These are phyloP conservation scores for Gambusia affinis DNA, from an alignment of 2,113 vertebrate species.

Conservation along the genomic window DNA sequence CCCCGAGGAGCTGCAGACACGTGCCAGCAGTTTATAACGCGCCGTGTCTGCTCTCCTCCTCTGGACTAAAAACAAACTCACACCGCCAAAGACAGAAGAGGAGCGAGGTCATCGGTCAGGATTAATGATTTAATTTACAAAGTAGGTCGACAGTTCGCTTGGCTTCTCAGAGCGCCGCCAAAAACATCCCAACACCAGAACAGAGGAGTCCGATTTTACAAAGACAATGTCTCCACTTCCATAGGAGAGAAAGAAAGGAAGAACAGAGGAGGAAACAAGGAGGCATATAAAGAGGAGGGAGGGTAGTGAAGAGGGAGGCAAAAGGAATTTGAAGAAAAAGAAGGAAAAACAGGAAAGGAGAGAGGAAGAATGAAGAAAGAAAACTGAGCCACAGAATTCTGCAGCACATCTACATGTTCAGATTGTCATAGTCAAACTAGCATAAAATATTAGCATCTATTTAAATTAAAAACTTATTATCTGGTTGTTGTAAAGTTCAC, in stretches of 20 bases:
- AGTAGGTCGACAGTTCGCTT: neutral
- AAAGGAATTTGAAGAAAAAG: too few relatives aligned
- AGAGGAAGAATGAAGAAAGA: too few relatives aligned
- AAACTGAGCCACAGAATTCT: too few relatives aligned
- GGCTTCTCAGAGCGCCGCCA: neutral
- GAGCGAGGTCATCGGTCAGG: neutral
- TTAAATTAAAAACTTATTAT: too few relatives aligned
- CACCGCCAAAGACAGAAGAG: neutral
- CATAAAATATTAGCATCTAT: too few relatives aligned
- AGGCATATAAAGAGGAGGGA: neutral
- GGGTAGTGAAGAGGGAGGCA: too few relatives aligned
- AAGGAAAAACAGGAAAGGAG: too few relatives aligned
- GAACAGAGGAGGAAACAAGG: neutral
- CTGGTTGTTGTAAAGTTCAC: too few relatives aligned
- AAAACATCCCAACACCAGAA: neutral
- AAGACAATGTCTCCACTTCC: neutral
- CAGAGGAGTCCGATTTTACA: neutral
- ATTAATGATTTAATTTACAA: constrained; percentile 14
- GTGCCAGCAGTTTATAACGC: neutral
- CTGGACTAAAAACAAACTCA: neutral
- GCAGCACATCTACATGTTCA: too few relatives aligned
- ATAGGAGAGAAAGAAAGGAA: too few relatives aligned
- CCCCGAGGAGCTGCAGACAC: neutral
- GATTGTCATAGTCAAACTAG: too few relatives aligned
- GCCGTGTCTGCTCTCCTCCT: neutral